A percentile compares a stretch with the other conserved stretches of the same genome.
Evolutionary conservation across 2,888 invertebrate species (phyloP).

Genomic region (Drosophila lacicola): DNA sequence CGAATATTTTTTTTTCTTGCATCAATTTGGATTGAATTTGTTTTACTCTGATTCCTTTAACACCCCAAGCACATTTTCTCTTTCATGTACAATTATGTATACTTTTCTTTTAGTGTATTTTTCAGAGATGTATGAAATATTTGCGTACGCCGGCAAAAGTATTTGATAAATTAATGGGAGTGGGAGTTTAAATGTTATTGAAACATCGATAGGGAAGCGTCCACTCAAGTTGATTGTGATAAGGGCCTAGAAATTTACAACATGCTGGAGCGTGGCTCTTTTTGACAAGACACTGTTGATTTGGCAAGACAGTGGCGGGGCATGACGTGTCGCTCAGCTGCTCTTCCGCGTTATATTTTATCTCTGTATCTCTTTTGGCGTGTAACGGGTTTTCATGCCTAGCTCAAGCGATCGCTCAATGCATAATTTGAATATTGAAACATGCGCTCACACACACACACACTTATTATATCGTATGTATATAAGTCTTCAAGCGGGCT

Average conservation of each 20-base stretch:
- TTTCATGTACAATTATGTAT: neutral
- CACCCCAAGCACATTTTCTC: neutral
- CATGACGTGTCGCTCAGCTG: constrained; percentile 64
- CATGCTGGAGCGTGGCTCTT: constrained; percentile 52
- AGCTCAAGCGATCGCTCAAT: constrained; percentile 30
- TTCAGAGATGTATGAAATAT: neutral
- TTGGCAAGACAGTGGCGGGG: constrained; percentile 49
- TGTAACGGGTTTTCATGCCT: constrained; percentile 69
- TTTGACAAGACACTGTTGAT: constrained; percentile 50
- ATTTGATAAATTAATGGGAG: constrained; percentile 11
- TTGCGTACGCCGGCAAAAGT: constrained; percentile 9
- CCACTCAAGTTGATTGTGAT: constrained; percentile 45
- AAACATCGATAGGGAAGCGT: constrained; percentile 29
- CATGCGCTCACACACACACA: constrained; percentile 17
- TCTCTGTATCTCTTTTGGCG: constrained; percentile 23
- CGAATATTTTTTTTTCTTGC: neutral
- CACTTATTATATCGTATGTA: neutral
- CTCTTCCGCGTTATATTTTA: constrained; percentile 38
- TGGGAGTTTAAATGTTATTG: neutral
- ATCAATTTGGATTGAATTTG: too few species aligned
- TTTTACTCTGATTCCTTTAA: neutral
- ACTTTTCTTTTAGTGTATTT: neutral
- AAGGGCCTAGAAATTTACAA: constrained; percentile 52
- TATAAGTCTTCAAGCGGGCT: constrained; percentile 26
- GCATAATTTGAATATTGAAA: constrained; percentile 57